These are phyloP conservation scores for Pseudomyrmex concolor DNA, from an alignment of 1,140 invertebrate genomes.

Conservation along the genomic window DNA sequence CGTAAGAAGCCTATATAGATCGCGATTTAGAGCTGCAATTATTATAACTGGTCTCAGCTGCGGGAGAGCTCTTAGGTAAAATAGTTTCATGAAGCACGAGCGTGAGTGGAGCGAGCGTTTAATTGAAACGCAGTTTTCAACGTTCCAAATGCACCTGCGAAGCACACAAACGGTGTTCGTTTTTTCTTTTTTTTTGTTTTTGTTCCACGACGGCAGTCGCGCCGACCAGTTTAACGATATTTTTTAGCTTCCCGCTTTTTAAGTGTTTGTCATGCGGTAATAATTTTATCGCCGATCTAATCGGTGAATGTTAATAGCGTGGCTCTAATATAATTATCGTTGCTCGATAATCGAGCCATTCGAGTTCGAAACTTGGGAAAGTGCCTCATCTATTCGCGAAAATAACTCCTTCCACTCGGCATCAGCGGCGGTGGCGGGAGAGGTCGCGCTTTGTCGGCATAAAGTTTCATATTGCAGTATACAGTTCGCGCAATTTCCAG, in stretches of 20 bases:
- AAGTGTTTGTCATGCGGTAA: conserved; percentile 19
- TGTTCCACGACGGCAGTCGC: background rate
- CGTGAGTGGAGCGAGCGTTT: conserved; percentile 34
- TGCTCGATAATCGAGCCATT: conserved; percentile 47
- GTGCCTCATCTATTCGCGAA: conserved; percentile 23
- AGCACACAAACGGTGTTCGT: background rate
- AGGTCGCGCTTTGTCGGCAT: conserved; percentile 36
- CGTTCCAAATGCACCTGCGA: conserved; percentile 50
- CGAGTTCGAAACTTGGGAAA: conserved; percentile 37
- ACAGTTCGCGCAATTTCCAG: conserved; percentile 46
- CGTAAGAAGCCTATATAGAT: background rate
- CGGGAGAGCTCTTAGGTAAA: conserved; percentile 17
- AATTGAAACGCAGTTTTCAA: conserved; percentile 60
- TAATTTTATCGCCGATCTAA: conserved; percentile 34
- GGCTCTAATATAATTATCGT: conserved; percentile 32
- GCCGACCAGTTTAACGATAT: conserved; percentile 38
- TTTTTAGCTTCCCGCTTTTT: conserved; percentile 2
- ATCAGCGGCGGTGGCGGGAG: background rate
- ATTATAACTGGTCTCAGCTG: conserved; percentile 45
- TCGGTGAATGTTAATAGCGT: conserved; percentile 2
- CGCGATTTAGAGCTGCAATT: conserved; percentile 7
- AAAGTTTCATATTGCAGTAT: conserved; percentile 55
- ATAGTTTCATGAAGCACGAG: conserved; percentile 46
- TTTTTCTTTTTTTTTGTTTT: conserved; percentile 1
- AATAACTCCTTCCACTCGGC: conserved; percentile 43